Evolutionary conservation across 1,140 invertebrate species (phyloP).

Genomic region (Aphidius ervi): DNA sequence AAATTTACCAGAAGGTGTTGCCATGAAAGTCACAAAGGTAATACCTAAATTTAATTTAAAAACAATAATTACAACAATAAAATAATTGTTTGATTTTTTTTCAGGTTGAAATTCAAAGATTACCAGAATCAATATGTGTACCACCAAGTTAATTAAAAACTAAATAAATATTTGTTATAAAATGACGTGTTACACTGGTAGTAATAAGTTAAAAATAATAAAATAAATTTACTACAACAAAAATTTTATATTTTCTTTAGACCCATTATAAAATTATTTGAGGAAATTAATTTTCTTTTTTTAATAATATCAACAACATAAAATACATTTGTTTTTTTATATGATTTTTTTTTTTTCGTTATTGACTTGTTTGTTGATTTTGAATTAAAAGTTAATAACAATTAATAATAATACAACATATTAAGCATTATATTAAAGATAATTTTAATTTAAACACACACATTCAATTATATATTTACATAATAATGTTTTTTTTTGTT

Average conservation of each 20-base stretch:
- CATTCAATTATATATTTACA: constrained; percentile 9
- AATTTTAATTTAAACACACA: constrained; percentile 7
- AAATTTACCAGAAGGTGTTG: constrained; percentile 95
- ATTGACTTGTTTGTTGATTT: too few relatives aligned
- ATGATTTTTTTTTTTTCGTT: too few relatives aligned
- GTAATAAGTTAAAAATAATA: too few relatives aligned
- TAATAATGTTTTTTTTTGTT: background rate
- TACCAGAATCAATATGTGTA: constrained; percentile 32
- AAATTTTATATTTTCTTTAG: too few relatives aligned
- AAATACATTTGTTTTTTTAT: too few relatives aligned
- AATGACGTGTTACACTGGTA: too few relatives aligned
- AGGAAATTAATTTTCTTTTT: too few relatives aligned
- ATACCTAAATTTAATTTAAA: constrained; percentile 11
- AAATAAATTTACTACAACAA: too few relatives aligned
- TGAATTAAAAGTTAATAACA: background rate
- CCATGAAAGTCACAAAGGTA: constrained; percentile 89
- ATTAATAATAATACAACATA: constrained; percentile 1
- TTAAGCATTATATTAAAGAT: constrained; percentile 2
- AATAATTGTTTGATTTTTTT: constrained; percentile 21
- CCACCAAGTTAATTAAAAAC: constrained; percentile 13
- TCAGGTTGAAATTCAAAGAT: constrained; percentile 54
- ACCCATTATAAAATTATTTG: too few relatives aligned
- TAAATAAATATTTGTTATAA: background rate
- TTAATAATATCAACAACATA: too few relatives aligned
- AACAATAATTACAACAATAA: background rate